Evolutionary conservation across 2,888 invertebrate genomes (phyloP).

Genomic region (Caenorhabditis virilis): DNA sequence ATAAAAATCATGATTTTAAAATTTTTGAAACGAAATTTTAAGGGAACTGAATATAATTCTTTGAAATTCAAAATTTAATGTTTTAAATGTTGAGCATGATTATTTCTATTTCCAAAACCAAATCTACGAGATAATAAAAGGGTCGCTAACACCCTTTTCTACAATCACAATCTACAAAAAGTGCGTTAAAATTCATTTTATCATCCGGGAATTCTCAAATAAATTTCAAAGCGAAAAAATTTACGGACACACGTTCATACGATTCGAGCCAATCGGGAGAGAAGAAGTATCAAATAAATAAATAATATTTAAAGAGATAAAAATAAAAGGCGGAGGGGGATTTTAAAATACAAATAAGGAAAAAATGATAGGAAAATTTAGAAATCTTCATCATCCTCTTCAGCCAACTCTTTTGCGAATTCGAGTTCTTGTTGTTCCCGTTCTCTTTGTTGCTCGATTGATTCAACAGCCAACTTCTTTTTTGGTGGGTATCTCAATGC

Average conservation of each 20-base stretch:
- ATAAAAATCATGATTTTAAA: no score
- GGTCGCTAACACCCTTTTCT: no score
- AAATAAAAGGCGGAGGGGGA: neutral
- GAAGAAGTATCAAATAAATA: neutral
- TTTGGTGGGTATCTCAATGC: conserved; percentile 99
- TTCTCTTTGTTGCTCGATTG: conserved; percentile 66
- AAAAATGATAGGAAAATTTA: conserved; percentile 16
- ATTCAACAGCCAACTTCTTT: conserved; percentile 93
- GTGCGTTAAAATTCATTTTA: no score
- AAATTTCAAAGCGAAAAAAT: neutral
- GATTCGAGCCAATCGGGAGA: no score
- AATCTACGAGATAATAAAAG: no score
- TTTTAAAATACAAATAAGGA: neutral
- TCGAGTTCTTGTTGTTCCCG: conserved; percentile 81
- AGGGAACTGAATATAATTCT: no score
- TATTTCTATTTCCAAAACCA: no score
- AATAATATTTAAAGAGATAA: neutral
- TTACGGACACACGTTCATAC: neutral
- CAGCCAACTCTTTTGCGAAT: conserved; percentile 98
- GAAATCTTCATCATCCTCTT: conserved; percentile 82
- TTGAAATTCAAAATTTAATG: no score
- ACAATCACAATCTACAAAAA: no score
- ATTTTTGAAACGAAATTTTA: no score
- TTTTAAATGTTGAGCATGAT: no score
- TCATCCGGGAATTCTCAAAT: neutral